Evolutionary conservation across 2,797 vertebrate genomes (phyloP).

Genomic region (Lepus oiostolus): DNA sequence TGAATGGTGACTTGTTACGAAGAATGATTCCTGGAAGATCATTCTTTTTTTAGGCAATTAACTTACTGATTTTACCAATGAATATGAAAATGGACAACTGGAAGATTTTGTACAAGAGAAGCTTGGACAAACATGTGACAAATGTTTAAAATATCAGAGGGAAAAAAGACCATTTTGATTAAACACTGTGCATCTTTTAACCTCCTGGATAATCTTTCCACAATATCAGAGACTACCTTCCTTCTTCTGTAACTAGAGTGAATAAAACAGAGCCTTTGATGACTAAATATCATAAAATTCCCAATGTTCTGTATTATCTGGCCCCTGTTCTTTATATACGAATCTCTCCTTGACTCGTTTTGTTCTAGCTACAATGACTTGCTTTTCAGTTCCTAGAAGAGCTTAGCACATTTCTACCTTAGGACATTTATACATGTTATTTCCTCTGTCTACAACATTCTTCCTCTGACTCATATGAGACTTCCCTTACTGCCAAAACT

Average conservation of each 20-base stretch:
- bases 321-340: not conserved
- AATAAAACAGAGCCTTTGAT: constrained; percentile 49
- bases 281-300: constrained; percentile 36
- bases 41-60: constrained; percentile 71
- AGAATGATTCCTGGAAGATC: constrained; percentile 71
- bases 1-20: constrained; percentile 73
- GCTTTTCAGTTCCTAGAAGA: constrained; percentile 37
- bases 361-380: not conserved
- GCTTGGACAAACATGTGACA: not conserved
- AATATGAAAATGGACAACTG: constrained; percentile 62
- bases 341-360: not conserved
- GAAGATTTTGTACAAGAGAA: constrained; percentile 52
- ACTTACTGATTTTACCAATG: constrained; percentile 76
- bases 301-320: not conserved
- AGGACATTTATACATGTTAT: not conserved
- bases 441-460: constrained; percentile 1
- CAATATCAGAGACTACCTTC: not conserved
- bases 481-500: not conserved
- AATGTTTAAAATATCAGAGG: constrained; percentile 41
- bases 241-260: constrained; percentile 14
- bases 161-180: not conserved
- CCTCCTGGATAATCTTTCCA: constrained; percentile 11
- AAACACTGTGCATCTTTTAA: constrained; percentile 13
- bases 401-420: not conserved
- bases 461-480: not conserved